A percentile compares a stretch with the other conserved stretches of the same genome.
These are phyloP conservation scores for Sander lucioperca DNA, from an alignment of 2,113 vertebrate species.

Conservation along the genomic window DNA sequence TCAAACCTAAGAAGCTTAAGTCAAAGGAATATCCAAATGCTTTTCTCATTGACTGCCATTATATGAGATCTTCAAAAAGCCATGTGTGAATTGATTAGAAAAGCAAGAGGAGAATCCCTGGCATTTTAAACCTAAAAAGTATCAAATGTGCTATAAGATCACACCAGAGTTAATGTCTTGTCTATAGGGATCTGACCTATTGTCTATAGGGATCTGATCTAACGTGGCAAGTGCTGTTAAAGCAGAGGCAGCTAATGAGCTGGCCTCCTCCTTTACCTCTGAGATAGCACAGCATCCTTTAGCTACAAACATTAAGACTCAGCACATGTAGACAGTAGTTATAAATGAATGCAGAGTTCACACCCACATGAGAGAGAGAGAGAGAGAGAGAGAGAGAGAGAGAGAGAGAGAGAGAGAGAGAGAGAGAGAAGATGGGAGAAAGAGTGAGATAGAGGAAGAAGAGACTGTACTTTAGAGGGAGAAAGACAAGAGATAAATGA, in stretches of 20 bases:
- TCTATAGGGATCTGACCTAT: slow-evolving; percentile 2
- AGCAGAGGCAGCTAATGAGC: slow-evolving; percentile 23
- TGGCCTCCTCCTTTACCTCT: slow-evolving; percentile 4
- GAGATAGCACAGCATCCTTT: slow-evolving; percentile 30
- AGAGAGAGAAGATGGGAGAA: not conserved
- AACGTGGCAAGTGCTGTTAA: slow-evolving; percentile 6
- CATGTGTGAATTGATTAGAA: not conserved
- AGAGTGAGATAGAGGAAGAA: not conserved
- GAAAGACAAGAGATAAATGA: slow-evolving; percentile 31
- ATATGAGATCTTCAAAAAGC: not conserved
- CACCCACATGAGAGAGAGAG: slow-evolving; percentile 10
- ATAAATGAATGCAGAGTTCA: slow-evolving; percentile 52
- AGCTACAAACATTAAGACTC: slow-evolving; percentile 39
- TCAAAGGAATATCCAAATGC: not conserved
- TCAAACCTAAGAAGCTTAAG: not conserved
- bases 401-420: not conserved
- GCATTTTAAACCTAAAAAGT: not conserved
- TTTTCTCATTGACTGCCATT: not conserved
- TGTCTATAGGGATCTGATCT: not conserved
- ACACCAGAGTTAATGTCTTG: not conserved
- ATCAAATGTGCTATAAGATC: not conserved
- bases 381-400: not conserved
- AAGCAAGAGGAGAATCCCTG: not conserved
- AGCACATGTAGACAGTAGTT: slow-evolving; percentile 38
- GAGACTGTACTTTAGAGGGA: not conserved